These are phyloP conservation scores for Poecilia latipinna DNA, from an alignment of 2,113 vertebrate species.

Conservation along the genomic window DNA sequence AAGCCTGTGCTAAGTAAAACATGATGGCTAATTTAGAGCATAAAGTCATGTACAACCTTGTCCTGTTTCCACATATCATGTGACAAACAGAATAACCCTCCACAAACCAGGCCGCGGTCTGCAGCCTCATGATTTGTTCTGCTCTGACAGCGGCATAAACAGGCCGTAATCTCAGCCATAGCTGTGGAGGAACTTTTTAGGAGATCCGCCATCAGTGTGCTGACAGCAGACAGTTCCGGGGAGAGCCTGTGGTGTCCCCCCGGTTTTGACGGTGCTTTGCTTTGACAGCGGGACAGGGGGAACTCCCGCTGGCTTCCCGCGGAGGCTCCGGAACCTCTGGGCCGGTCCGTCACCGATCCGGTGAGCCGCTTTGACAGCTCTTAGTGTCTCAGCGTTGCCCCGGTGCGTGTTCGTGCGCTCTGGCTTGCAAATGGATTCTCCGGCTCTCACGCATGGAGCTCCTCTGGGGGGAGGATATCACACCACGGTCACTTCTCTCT, in stretches of 20 bases:
- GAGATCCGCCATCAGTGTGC: not conserved
- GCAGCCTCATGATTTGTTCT: not conserved
- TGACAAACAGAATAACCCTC: too few species aligned
- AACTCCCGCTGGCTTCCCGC: constrained; percentile 17
- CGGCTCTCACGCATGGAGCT: constrained; percentile 5
- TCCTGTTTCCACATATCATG: too few species aligned
- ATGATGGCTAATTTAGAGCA: too few species aligned
- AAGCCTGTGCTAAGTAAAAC: too few species aligned
- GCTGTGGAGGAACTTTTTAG: not conserved
- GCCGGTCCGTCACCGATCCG: constrained; percentile 2
- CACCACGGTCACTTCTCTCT: constrained; percentile 28
- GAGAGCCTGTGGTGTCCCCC: not conserved
- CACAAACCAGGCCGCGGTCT: not conserved
- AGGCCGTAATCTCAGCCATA: not conserved
- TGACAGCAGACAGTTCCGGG: not conserved
- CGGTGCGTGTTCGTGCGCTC: not conserved
- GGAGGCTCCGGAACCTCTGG: constrained; percentile 1
- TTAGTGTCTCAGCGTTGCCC: constrained; percentile 20
- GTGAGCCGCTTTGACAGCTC: constrained; percentile 2
- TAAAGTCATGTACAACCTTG: too few species aligned
- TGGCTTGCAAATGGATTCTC: constrained; percentile 26
- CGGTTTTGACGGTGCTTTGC: constrained; percentile 30
- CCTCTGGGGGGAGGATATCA: constrained; percentile 5
- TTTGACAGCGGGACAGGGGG: constrained; percentile 46
- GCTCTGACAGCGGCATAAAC: not conserved